These are phyloP conservation scores for Dinothrombium tinctorium DNA, from an alignment of 1,140 invertebrate genomes.

Conservation along the genomic window DNA sequence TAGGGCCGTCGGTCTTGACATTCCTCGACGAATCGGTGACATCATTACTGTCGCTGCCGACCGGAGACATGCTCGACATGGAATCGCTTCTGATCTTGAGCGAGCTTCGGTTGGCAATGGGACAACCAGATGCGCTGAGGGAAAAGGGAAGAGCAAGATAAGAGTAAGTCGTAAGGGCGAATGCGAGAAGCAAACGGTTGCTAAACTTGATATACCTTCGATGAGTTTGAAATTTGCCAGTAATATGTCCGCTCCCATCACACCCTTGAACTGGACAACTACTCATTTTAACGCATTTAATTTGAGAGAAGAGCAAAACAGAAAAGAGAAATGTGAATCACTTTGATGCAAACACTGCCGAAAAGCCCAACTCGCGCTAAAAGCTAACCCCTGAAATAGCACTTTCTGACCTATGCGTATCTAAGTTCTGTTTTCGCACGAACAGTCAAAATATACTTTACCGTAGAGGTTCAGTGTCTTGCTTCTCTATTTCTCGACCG, in stretches of 20 bases:
- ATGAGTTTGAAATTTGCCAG: conserved; percentile 26
- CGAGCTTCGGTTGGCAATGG: conserved; percentile 14
- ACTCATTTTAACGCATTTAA: no score
- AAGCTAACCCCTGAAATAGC: no score
- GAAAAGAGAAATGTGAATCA: no score
- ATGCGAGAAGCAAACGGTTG: neutral
- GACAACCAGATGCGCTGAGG: conserved; percentile 15
- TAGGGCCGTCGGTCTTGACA: conserved; percentile 2
- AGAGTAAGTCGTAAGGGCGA: neutral
- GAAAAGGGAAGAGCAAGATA: conserved; percentile 1
- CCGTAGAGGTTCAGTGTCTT: conserved; percentile 68
- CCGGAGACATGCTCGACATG: conserved; percentile 1
- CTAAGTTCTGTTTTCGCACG: no score
- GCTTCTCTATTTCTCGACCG: conserved; percentile 33
- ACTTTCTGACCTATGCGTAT: neutral
- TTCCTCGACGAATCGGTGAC: conserved; percentile 6
- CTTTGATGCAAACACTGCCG: no score
- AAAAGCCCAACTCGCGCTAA: no score
- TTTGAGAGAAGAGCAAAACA: no score
- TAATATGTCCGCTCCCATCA: conserved; percentile 25
- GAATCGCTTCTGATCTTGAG: conserved; percentile 5
- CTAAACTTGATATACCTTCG: conserved; percentile 16
- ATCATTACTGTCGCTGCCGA: conserved; percentile 34
- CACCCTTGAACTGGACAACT: conserved; percentile 25
- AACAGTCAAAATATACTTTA: no score